Evolutionary conservation across 2,888 invertebrate species (phyloP).

Genomic region (Brassicogethes aeneus): DNA sequence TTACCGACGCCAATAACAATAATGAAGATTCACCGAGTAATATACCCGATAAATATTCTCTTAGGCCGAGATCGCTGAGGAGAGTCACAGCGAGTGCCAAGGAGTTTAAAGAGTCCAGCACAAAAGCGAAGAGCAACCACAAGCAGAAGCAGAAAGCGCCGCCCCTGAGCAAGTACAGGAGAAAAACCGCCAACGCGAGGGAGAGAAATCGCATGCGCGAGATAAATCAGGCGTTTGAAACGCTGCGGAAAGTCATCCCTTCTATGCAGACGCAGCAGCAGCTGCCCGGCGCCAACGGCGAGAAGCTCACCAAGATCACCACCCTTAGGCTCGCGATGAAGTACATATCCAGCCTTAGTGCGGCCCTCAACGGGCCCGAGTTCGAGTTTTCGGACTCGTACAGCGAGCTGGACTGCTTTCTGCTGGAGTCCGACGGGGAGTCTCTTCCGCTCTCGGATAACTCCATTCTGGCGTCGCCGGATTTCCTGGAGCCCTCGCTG

Average conservation of each 20-base stretch:
- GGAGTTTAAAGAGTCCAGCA: slow-evolving; percentile 6
- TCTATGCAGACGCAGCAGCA: slow-evolving; percentile 38
- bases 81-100: slow-evolving; percentile 40
- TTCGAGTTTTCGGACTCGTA: slow-evolving; percentile 12
- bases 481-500: slow-evolving; percentile 44
- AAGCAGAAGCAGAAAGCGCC: slow-evolving; percentile 56
- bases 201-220: slow-evolving; percentile 83
- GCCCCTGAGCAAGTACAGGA: slow-evolving; percentile 78
- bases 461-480: slow-evolving; percentile 45
- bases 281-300: slow-evolving; percentile 49
- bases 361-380: slow-evolving; percentile 42
- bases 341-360: slow-evolving; percentile 71
- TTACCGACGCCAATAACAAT: slow-evolving; percentile 38
- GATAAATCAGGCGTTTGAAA: slow-evolving; percentile 83
- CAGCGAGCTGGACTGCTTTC: slow-evolving; percentile 35
- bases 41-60: slow-evolving; percentile 53
- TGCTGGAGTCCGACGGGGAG: slow-evolving; percentile 51
- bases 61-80: slow-evolving; percentile 56
- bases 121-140: slow-evolving; percentile 7
- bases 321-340: slow-evolving; percentile 80
- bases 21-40: slow-evolving; percentile 29
- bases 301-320: slow-evolving; percentile 84
- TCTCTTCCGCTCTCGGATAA: slow-evolving; percentile 48
- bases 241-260: slow-evolving; percentile 69
- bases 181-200: slow-evolving; percentile 84